Base-by-base conservation (phyloP, 2,113 vertebrate genomes). In the Euleptes europaea region DNA sequence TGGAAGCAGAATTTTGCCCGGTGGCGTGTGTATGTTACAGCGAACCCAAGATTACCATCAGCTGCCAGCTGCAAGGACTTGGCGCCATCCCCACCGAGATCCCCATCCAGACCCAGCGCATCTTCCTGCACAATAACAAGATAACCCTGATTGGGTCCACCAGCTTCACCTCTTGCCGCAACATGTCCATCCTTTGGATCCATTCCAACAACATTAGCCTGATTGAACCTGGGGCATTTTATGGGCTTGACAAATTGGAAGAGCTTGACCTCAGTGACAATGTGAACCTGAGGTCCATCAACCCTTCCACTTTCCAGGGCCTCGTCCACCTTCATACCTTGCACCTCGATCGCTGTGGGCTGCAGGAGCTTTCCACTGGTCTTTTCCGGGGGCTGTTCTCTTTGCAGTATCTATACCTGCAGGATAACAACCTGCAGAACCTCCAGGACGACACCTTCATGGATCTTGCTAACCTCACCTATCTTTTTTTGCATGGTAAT, bases 241-340 rank as follows among this genome's bases (percentile, higher is more conserved):
- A 96, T 0, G 98, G 98, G 75, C 95, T 99, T 83, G 96, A 95
- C 85, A 98, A 97, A 84, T 94, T 99, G 83, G 98, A 99, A 94
- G 98, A 99, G 90, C 93, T 99, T 90, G 99, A 99, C 93, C 98
- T 99, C 88, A 98, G 99, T 0, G 98, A 99, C 96, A 99, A 99
- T 85, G 96, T 92, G 0, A 98, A 98, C 93, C 97, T 99, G 78
- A 97, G 96, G 60, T 96, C 94, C 44, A 97, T 99, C 90, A 97
- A 97, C 88, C 98, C 98, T 0, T 90, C 97, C 17, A 98, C 98
- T 2, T 99, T 99, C 91, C 96, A 94, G 0, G 98, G 98, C 78
- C 95, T 99, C 31, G 95, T 97, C 57, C 98, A 98, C 93, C 96
- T 99, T 74, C 99, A 98, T 85, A 99, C 97, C 1, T 96, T 99